Percentiles rank a stretch among this genome's conserved stretches.
Evolutionary conservation across 2,888 invertebrate species (phyloP).

Genomic region (Clanis bilineata): DNA sequence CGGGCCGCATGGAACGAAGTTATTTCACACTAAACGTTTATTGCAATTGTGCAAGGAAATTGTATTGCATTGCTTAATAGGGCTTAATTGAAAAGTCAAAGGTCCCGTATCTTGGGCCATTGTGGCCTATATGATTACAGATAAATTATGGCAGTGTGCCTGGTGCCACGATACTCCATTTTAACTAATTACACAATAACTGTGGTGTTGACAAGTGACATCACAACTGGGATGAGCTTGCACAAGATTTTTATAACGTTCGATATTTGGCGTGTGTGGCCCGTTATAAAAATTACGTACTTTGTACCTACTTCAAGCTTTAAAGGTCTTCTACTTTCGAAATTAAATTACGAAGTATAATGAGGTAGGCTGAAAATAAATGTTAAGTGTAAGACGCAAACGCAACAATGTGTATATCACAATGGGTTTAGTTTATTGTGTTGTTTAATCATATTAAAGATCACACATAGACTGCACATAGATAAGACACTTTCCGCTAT

Average conservation of each 20-base stretch:
- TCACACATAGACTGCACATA: neutral
- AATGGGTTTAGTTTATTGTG: neutral
- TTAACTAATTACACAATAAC: slow-evolving; percentile 33
- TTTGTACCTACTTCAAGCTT: neutral
- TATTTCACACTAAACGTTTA: slow-evolving; percentile 15
- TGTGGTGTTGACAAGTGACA: neutral
- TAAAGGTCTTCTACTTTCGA: slow-evolving; percentile 17
- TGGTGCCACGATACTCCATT: slow-evolving; percentile 25
- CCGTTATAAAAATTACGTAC: neutral
- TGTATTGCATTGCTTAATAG: slow-evolving; percentile 49
- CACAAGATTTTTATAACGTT: neutral
- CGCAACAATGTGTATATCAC: neutral
- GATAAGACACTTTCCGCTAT: neutral
- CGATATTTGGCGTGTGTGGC: neutral
- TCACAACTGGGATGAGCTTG: neutral
- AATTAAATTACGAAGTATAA: slow-evolving; percentile 13
- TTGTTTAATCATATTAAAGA: neutral
- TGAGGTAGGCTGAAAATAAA: neutral
- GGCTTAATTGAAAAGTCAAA: slow-evolving; percentile 59
- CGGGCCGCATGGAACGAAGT: neutral
- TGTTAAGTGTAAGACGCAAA: neutral
- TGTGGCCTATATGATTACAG: slow-evolving; percentile 40
- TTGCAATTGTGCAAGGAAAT: slow-evolving; percentile 44
- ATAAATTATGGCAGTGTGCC: slow-evolving; percentile 33
- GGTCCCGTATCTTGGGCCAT: slow-evolving; percentile 47